These are phyloP conservation scores for Drosophila grimshawi DNA, from an alignment of 1,140 invertebrate genomes.

Conservation along the genomic window DNA sequence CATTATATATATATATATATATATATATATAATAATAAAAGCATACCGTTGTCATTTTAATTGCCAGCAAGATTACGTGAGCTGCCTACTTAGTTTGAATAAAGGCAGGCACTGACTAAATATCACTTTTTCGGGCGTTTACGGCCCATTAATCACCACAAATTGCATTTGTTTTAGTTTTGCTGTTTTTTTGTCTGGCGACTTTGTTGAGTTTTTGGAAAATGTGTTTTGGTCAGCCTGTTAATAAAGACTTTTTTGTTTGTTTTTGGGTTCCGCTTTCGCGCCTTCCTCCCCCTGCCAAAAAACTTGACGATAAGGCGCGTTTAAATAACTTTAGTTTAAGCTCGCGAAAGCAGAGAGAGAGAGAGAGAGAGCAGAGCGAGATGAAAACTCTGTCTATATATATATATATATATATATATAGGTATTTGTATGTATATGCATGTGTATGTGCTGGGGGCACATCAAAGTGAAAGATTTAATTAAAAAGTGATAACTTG, in stretches of 20 bases:
- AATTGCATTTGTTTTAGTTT: conserved; percentile 13
- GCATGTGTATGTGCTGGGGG: neutral
- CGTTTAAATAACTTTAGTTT: conserved; percentile 3
- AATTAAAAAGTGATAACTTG: conserved; percentile 79
- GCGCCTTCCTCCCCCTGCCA: neutral
- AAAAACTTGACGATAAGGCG: conserved; percentile 10
- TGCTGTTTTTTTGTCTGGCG: neutral
- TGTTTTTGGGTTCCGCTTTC: conserved; percentile 4
- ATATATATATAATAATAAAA: too few species aligned
- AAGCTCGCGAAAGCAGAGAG: neutral
- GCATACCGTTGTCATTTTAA: too few species aligned
- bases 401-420: neutral
- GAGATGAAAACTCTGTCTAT: neutral
- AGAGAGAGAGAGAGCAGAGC: neutral
- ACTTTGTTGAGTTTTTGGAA: neutral
- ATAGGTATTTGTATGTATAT: neutral
- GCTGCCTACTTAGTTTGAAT: neutral
- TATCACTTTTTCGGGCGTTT: neutral
- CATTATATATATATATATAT: too few species aligned
- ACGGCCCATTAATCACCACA: conserved; percentile 11
- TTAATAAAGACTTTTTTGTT: conserved; percentile 24
- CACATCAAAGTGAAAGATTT: conserved; percentile 72
- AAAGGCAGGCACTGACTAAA: neutral
- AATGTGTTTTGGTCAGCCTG: conserved; percentile 1
- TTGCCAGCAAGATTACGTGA: neutral